These are phyloP conservation scores for Scophthalmus maximus DNA, from an alignment of 2,113 vertebrate genomes.

Conservation along the genomic window DNA sequence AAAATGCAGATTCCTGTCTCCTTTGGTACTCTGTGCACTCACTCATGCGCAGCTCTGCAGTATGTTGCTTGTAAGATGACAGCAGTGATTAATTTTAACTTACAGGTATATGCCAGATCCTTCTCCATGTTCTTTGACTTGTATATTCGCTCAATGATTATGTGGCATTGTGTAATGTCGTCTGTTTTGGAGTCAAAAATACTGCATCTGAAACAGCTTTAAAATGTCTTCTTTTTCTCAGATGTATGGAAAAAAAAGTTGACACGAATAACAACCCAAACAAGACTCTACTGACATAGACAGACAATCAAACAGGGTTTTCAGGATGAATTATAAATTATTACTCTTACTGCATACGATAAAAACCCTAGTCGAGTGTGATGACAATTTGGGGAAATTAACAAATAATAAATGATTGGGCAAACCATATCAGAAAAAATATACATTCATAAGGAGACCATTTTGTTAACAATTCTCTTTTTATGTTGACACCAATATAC, in stretches of 20 bases:
- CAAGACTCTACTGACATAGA: slow-evolving; percentile 35
- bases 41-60: slow-evolving; percentile 39
- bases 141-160: slow-evolving; percentile 53
- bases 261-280: slow-evolving; percentile 32
- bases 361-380: neutral
- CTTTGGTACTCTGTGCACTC: slow-evolving; percentile 55
- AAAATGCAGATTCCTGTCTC: slow-evolving; percentile 75
- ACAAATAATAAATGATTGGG: slow-evolving; percentile 6
- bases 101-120: slow-evolving; percentile 62
- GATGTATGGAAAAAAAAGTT: slow-evolving; percentile 27
- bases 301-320: slow-evolving; percentile 30
- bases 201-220: slow-evolving; percentile 30
- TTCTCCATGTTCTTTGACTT: slow-evolving; percentile 56
- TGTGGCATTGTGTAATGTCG: slow-evolving; percentile 33
- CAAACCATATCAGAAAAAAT: neutral
- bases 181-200: slow-evolving; percentile 42
- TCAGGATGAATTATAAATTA: slow-evolving; percentile 18
- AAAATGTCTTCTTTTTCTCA: slow-evolving; percentile 18
- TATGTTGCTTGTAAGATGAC: slow-evolving; percentile 61
- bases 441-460: neutral
- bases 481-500: neutral
- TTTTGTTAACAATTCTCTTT: neutral
- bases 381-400: slow-evolving; percentile 14
- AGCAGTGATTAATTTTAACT: slow-evolving; percentile 75
- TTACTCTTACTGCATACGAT: slow-evolving; percentile 3